Evolutionary conservation across 2,113 vertebrate species (phyloP).

Genomic region (Lophotis ruficrista): DNA sequence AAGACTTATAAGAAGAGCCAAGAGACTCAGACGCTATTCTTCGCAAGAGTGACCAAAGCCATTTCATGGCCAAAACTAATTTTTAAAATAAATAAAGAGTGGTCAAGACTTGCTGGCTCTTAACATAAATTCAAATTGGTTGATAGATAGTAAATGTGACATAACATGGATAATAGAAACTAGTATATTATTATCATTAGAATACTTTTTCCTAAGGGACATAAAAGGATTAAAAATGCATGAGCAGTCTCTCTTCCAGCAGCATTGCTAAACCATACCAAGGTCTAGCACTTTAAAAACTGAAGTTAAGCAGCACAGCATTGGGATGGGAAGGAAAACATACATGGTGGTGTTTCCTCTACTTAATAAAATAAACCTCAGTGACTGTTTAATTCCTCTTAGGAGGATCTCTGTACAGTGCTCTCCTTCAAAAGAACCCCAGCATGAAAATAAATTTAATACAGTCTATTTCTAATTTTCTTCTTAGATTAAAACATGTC

Average conservation of each 20-base stretch:
- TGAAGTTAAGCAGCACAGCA: neutral
- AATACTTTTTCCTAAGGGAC: neutral
- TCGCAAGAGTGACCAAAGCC: neutral
- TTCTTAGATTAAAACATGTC: neutral
- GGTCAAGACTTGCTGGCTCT: neutral
- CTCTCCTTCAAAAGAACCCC: neutral
- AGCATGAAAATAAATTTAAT: neutral
- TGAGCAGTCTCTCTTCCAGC: neutral
- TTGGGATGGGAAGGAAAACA: neutral
- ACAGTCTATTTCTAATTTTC: neutral
- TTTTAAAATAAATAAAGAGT: neutral
- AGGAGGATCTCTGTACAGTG: neutral
- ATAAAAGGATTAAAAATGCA: neutral
- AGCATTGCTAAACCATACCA: neutral
- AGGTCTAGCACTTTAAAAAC: neutral
- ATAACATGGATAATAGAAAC: neutral
- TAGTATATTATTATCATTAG: neutral
- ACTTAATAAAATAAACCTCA: neutral
- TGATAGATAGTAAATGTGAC: neutral
- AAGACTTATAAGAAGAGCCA: neutral
- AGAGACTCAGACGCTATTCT: neutral
- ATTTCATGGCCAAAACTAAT: neutral
- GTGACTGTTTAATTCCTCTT: neutral
- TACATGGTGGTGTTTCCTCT: neutral
- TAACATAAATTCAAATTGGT: neutral